Base-by-base conservation (phyloP, 2,888 invertebrate genomes). In the Parthenolecanium corni region DNA sequence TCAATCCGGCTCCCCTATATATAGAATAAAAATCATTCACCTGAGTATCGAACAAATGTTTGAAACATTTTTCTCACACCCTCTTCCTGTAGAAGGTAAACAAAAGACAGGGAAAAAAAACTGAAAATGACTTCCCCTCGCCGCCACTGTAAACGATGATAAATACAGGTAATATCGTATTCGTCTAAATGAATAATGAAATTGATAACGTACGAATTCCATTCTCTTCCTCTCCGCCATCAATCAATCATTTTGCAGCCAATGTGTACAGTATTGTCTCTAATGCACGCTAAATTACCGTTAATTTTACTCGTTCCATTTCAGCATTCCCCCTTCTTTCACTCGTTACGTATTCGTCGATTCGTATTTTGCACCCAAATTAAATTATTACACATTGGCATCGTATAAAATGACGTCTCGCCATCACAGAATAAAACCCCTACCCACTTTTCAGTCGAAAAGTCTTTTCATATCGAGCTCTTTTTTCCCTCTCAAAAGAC, bases 221-320 rank as follows among this genome's bases (percentile, higher is more conserved):
- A 56, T 56, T 56, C 56, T 21, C 44, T 25, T 46, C 44, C 44
- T 42, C 44, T 42, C 44, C 4, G 6, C 6, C 5, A 46, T 56
- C 56, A 56, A 56, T 56, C 56, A 56, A 56, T 56, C 56, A 56
- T 56, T 46, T 46, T 24, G n/a, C n/a, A 14, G 46, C 21, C 20
- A 56, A 56, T 56, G 40, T 42, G n/a, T n/a, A n/a, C n/a, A 42
- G 56, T 25, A 56, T 56, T 56, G 56, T 56, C 42, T 56, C 42
- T 56, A 56, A 56, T 56, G 56, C 56, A 56, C 56, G 56, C 56
- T 56, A 40, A 56, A 56, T 56, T 56, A 56, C 44, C 44, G 56
- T 46, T 56, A 56, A 56, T 56, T 56, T 31, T 40, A 40, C 36
- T 40, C 40, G 40, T 20, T 38, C 31, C 31, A 6, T 31, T 31